phyloP scores from a whole-genome alignment of 1,140 invertebrate genomes.

The Heliothis virescens region DNA sequence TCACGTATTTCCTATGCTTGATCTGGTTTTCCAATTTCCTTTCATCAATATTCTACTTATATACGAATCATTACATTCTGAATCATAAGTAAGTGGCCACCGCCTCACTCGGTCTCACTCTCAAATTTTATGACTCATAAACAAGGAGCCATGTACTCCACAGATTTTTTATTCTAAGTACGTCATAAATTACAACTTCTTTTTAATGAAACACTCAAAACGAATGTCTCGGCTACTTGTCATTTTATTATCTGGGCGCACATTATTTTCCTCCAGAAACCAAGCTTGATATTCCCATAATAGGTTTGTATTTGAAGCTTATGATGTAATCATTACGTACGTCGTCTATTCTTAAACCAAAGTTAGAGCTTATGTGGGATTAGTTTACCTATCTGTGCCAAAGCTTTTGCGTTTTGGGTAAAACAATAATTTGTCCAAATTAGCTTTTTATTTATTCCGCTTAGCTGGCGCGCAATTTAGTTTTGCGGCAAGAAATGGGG shows the following conservation, averaged over 20 bases:
- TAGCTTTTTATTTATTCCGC: neutral
- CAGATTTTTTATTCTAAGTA: constrained; percentile 53
- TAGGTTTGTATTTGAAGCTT: constrained; percentile 15
- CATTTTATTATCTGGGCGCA: constrained; percentile 35
- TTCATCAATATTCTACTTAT: constrained; percentile 42
- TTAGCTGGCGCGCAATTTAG: neutral
- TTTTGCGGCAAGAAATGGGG: neutral
- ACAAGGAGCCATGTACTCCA: constrained; percentile 51
- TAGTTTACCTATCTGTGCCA: neutral
- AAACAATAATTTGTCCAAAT: neutral
- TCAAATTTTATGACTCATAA: constrained; percentile 57
- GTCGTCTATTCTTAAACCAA: too few species aligned
- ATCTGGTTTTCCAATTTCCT: constrained; percentile 26
- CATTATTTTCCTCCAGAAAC: constrained; percentile 33
- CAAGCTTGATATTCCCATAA: neutral
- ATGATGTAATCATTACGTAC: constrained; percentile 6
- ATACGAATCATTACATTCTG: constrained; percentile 52
- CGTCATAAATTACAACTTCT: constrained; percentile 52
- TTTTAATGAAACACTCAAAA: constrained; percentile 49
- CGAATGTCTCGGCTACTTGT: constrained; percentile 34
- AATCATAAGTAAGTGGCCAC: constrained; percentile 46
- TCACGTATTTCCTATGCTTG: neutral
- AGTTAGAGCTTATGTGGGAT: too few species aligned
- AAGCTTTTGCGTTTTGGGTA: neutral
- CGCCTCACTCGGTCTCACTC: constrained; percentile 40